A percentile compares a stretch with the other conserved stretches of the same genome.
Evolutionary conservation across 2,113 vertebrate genomes (phyloP).

Genomic region (Melospiza georgiana): DNA sequence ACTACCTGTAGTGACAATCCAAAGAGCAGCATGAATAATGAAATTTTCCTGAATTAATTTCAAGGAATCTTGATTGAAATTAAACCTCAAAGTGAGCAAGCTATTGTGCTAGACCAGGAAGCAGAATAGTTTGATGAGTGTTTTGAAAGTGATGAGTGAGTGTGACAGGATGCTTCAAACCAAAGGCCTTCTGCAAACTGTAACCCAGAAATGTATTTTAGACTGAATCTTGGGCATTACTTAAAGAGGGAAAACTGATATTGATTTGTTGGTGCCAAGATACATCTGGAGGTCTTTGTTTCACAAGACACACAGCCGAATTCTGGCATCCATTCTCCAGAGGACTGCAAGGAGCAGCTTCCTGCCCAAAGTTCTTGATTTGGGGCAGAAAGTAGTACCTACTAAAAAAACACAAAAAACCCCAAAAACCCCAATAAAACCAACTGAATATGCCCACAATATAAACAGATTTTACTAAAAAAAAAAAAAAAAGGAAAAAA

Average conservation of each 20-base stretch:
- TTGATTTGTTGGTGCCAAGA: not conserved
- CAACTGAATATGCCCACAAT: not conserved
- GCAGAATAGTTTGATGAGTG: not conserved
- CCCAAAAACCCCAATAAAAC: not conserved
- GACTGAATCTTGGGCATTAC: not conserved
- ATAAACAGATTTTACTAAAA: not conserved
- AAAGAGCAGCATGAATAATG: not conserved
- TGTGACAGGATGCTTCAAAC: not conserved
- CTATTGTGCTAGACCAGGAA: not conserved
- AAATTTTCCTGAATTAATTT: conserved; percentile 27
- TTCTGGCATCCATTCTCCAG: accelerated
- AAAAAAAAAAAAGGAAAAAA: too few species aligned
- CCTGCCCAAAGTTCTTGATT: not conserved
- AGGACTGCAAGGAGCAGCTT: not conserved
- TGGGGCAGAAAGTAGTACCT: not conserved
- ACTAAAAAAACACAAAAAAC: not conserved
- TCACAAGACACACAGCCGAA: not conserved
- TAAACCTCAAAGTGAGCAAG: not conserved
- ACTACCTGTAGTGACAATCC: not conserved
- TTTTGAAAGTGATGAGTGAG: not conserved
- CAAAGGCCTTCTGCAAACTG: not conserved
- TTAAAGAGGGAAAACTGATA: not conserved
- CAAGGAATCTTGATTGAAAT: conserved; percentile 19
- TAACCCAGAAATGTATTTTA: not conserved
- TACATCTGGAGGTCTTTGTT: not conserved